Evolutionary conservation across 1,140 invertebrate genomes (phyloP), one percentile per base, ranked within the genome.

Genomic region (Drosophila aff.): DNA sequence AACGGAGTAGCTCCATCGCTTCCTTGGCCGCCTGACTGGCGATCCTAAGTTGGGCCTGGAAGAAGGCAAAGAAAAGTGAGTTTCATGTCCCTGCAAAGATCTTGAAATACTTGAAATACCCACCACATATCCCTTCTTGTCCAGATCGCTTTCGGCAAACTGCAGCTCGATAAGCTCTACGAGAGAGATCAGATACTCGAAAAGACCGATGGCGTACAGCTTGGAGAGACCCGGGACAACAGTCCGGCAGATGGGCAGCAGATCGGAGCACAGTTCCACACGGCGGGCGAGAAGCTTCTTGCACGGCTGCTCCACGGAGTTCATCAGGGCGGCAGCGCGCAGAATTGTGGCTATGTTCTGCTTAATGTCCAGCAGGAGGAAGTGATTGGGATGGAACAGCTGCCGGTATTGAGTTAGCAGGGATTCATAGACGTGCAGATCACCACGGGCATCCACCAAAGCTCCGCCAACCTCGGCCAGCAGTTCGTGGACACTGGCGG

Each of bases 181-280:
- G 55, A 95, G 93, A 2, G 96, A 94, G 13, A 95, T 93, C 79
- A 97, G 95, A 60, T 97, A 93, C 93, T 97, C 96, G 61, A 97
- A 97, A 46, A 97, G 87, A 11, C 96, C 94, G 46, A 97, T 95
- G 43, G 95, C 96, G 95, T 92, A 85, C 79, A 94, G 93, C 78
- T 96, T 94, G 10, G 96, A 96, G 81, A 97, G 95, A 55, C 96
- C 96, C 0, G 96, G 96, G 43, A 96, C 96, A 3, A 97, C 92
- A 31, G 95, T 94, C 33, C 95, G 94, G 10, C 96, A 92, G 6
- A 97, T 94, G 9, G 94, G 92, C 28, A 96, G 62, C 46, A 97
- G 79, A 73, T 96, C 95, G 16, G 94, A 93, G 71, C 96, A 96
- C 2, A 96, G 82, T 44, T 95, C 92, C 8, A 95, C 92, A 93